phyloP scores from a whole-genome alignment of 2,797 vertebrate genomes.

The Amniataba percoides region DNA sequence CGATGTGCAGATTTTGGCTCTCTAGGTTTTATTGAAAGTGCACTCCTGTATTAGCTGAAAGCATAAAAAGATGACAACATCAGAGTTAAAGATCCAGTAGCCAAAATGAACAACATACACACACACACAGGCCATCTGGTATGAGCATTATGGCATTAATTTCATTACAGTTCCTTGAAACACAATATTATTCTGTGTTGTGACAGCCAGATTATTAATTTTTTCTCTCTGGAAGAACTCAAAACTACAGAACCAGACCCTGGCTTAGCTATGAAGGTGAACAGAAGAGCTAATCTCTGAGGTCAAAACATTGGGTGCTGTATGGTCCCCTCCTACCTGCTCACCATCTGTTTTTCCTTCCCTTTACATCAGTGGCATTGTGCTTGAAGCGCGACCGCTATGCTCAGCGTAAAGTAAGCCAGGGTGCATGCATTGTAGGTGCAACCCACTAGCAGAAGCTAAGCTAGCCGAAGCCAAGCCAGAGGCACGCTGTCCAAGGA shows the following conservation, averaged over 20 bases:
- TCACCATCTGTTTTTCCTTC: constrained; percentile 54
- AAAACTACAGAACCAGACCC: constrained; percentile 12
- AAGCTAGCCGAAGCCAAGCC: constrained; percentile 32
- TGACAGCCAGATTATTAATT: background rate
- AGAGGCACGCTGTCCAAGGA: constrained; percentile 18
- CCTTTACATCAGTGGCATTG: constrained; percentile 30
- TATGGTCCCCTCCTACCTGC: constrained; percentile 43
- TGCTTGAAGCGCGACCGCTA: constrained; percentile 18
- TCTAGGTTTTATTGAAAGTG: constrained; percentile 5
- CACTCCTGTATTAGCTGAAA: background rate
- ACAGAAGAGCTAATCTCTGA: constrained; percentile 36
- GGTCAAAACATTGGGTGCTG: constrained; percentile 39
- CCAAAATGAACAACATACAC: background rate
- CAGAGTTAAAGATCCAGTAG: background rate
- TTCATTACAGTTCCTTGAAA: constrained; percentile 11
- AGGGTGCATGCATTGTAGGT: constrained; percentile 11
- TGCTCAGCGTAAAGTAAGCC: constrained; percentile 42
- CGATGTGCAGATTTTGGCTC: constrained; percentile 1
- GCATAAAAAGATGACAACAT: background rate
- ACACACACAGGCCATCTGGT: background rate
- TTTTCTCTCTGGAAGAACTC: constrained; percentile 7
- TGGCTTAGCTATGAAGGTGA: constrained; percentile 1
- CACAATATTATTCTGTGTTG: constrained; percentile 8
- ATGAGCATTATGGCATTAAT: background rate
- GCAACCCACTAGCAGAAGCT: constrained; percentile 10